A percentile compares a stretch with the other conserved stretches of the same genome.
phyloP scores from a whole-genome alignment of 2,888 invertebrate species.

The Sthenelais limicola region DNA sequence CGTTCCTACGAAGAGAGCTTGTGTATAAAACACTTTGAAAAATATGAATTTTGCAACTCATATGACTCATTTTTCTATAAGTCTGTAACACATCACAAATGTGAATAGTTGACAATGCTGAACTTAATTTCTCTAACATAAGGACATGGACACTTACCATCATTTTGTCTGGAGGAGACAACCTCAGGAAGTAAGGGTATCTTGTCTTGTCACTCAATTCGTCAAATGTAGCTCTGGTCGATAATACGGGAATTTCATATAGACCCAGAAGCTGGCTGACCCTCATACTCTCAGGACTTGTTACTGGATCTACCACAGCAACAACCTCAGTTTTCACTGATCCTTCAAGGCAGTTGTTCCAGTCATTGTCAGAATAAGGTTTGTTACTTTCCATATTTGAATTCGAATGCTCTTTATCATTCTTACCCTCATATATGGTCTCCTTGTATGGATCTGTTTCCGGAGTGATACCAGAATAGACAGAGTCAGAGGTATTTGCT shows the following conservation, averaged over 20 bases:
- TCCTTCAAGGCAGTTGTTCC: neutral
- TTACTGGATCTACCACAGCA: constrained; percentile 31
- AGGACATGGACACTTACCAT: no score
- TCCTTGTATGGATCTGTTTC: no score
- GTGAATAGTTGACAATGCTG: no score
- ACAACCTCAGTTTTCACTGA: neutral
- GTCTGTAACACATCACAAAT: no score
- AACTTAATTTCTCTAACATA: no score
- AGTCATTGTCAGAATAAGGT: neutral
- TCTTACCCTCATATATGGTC: no score
- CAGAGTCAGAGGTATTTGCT: no score
- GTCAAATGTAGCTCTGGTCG: constrained; percentile 32
- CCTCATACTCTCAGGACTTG: constrained; percentile 14
- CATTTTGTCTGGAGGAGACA: constrained; percentile 39
- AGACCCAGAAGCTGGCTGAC: constrained; percentile 13
- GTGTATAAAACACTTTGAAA: neutral
- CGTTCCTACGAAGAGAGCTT: no score
- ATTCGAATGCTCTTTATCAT: no score
- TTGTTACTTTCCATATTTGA: neutral
- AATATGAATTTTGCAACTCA: neutral
- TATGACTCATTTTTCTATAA: no score
- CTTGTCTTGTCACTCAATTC: constrained; percentile 38
- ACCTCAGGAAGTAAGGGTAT: constrained; percentile 30
- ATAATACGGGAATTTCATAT: constrained; percentile 24
- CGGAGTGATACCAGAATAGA: no score